phyloP scores from a whole-genome alignment of 2,888 invertebrate genomes.

The Venustoraphidia nigricollis region DNA sequence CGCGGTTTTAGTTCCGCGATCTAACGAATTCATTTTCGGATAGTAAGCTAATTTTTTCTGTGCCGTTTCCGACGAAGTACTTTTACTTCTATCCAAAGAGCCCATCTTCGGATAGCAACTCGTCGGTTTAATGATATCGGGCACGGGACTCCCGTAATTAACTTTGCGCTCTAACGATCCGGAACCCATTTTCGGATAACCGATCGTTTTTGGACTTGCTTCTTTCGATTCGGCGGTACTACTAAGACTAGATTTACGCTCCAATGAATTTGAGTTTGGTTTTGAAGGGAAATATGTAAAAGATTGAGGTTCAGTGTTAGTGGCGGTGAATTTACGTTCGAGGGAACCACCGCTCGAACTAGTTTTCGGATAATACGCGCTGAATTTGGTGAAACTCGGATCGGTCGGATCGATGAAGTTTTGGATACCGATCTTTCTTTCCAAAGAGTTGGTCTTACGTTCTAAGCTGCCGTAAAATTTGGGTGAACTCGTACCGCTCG shows the following conservation, averaged over 20 bases:
- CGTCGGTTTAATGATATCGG: too few relatives aligned
- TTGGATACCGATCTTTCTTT: not conserved
- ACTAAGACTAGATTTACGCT: conserved; percentile 9
- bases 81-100: conserved; percentile 20
- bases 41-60: conserved; percentile 17
- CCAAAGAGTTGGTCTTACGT: conserved; percentile 1
- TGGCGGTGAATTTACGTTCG: conserved; percentile 16
- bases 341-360: conserved; percentile 15
- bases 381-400: conserved; percentile 2
- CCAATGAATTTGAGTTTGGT: conserved; percentile 23
- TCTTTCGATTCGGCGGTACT: too few relatives aligned
- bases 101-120: conserved; percentile 18
- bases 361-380: not conserved
- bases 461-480: conserved; percentile 4
- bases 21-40: conserved; percentile 23
- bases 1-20: conserved; percentile 17
- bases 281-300: not conserved
- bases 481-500: not conserved
- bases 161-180: not conserved
- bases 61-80: conserved; percentile 14
- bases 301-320: conserved; percentile 15
- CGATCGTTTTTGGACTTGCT: too few relatives aligned
- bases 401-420: not conserved
- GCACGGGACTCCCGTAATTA: not conserved
- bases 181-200: not conserved